Conservation (phyloP, 2,888 invertebrate genomes). For the Orchestes rusci region DNA sequence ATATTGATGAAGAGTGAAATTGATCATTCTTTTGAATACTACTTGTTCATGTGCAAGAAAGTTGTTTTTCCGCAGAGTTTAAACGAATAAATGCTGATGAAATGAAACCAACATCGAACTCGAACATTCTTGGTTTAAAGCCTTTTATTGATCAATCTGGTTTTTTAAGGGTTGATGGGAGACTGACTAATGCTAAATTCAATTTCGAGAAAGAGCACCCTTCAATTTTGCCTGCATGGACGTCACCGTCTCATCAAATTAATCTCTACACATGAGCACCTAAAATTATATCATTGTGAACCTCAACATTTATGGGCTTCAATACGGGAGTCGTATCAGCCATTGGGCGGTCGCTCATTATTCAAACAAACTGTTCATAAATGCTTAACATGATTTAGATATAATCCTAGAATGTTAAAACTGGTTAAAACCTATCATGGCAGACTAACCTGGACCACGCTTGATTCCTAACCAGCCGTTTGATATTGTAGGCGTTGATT, state of each 20-base stretch:
- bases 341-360: neutral
- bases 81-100: neutral
- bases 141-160: too few relatives aligned
- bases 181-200: too few relatives aligned
- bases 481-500: too few relatives aligned
- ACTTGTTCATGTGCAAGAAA: too few relatives aligned
- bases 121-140: too few relatives aligned
- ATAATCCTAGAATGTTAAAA: too few relatives aligned
- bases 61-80: neutral
- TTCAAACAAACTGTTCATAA: neutral
- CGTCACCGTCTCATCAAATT: neutral
- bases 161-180: too few relatives aligned
- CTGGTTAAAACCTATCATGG: conserved; percentile 6
- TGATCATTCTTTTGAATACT: too few relatives aligned
- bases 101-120: neutral
- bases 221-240: neutral
- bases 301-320: too few relatives aligned
- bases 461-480: conserved; percentile 2
- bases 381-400: conserved; percentile 1
- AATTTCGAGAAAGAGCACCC: conserved; percentile 4
- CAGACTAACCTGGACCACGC: neutral
- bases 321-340: conserved; percentile 1
- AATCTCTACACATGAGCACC: neutral
- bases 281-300: too few relatives aligned
- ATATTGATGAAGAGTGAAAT: too few relatives aligned